Conservation (phyloP, 1,140 invertebrate genomes). For the Sipha flava region DNA sequence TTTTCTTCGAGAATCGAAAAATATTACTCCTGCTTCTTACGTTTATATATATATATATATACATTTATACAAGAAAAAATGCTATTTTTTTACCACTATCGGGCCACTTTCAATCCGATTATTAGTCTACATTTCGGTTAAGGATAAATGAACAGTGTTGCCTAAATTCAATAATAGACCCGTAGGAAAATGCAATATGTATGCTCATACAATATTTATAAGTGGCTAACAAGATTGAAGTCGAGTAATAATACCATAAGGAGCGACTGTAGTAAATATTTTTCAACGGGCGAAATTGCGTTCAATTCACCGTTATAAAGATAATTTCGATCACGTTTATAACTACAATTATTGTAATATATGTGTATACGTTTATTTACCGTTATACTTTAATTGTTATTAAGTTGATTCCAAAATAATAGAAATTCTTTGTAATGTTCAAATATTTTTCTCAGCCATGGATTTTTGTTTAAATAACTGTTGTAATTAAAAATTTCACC, state of each 20-base stretch:
- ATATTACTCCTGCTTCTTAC: neutral
- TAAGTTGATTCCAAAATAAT: too few relatives aligned
- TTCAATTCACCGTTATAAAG: neutral
- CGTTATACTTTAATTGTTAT: too few relatives aligned
- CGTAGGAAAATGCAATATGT: neutral
- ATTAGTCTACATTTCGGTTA: neutral
- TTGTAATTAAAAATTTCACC: too few relatives aligned
- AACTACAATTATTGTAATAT: too few relatives aligned
- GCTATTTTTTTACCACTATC: neutral
- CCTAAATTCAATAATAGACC: neutral
- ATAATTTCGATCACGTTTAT: too few relatives aligned
- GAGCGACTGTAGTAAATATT: neutral
- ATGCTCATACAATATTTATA: neutral
- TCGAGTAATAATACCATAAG: neutral
- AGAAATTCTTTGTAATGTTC: too few relatives aligned
- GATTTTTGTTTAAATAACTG: too few relatives aligned
- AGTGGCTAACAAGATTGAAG: neutral
- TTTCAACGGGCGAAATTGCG: neutral
- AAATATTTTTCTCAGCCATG: too few relatives aligned
- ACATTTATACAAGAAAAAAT: too few relatives aligned
- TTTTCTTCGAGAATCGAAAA: neutral
- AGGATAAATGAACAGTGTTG: neutral
- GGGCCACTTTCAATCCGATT: neutral
- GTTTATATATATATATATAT: neutral
- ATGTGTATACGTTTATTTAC: too few relatives aligned